Evolutionary conservation across 2,797 vertebrate genomes (phyloP).

Genomic region (Hipposideros larvatus): DNA sequence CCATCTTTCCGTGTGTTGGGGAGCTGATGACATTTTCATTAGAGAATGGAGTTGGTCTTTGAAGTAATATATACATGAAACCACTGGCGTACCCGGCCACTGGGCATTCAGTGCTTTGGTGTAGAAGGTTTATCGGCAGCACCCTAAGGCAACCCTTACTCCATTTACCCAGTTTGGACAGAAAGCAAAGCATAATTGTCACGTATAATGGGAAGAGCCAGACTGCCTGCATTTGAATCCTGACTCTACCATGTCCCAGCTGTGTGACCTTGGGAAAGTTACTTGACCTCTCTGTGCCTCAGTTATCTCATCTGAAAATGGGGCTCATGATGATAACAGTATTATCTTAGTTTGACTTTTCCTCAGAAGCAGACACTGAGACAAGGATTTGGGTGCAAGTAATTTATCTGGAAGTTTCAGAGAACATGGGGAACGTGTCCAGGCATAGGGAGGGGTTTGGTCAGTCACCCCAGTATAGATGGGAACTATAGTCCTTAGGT

Average conservation of each 20-base stretch:
- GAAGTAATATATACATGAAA: not conserved
- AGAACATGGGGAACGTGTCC: not conserved
- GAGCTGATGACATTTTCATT: constrained; percentile 75
- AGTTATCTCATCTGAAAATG: not conserved
- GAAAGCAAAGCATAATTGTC: not conserved
- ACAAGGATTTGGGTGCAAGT: not conserved
- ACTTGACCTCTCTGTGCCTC: not conserved
- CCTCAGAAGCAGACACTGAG: not conserved
- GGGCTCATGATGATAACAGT: no score
- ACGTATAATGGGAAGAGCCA: not conserved
- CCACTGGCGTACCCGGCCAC: not conserved
- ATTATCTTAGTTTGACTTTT: not conserved
- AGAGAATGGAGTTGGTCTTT: constrained; percentile 34
- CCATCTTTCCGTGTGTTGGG: constrained; percentile 31
- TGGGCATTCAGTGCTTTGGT: constrained; percentile 57
- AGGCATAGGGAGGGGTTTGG: not conserved
- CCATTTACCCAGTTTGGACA: not conserved
- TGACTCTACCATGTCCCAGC: not conserved
- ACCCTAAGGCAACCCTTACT: not conserved
- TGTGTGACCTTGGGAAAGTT: not conserved
- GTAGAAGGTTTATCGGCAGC: not conserved
- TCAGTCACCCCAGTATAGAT: not conserved
- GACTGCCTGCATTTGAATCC: not conserved
- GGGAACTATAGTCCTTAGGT: not conserved
- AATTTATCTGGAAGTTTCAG: not conserved